Base-by-base conservation (phyloP, 2,888 invertebrate genomes). In the Nomada fucata region DNA sequence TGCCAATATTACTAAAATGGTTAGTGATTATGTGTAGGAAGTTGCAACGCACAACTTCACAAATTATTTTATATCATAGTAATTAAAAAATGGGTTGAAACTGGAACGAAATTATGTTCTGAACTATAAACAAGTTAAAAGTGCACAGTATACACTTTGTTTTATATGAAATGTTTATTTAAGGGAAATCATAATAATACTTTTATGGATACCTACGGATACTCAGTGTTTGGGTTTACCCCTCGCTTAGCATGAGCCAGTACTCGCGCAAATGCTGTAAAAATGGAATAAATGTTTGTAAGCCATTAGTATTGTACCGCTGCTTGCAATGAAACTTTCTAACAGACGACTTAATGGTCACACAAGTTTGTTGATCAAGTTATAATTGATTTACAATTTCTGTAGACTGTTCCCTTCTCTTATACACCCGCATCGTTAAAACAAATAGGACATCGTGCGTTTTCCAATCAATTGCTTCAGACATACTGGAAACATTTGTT, bases 211-310 rank as follows among this genome's bases (percentile, higher is more conserved):
- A 26, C 29, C 26, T 18, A 59, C 59, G 29, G 2, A 15, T 18
- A 7, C 2, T 4, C 29, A 7, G 10, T 60, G n/a, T 60, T 60
- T 60, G 18, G 47, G 47, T 64, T 64, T 64, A 18, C 7, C 47
- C 47, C 47, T 18, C 23, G 18, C 47, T 64, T 50, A 50, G 26
- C 47, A 5, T 2, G 26, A 18, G 47, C 47, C 20, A 50, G 15
- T 47, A 64, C 63, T 64, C 63, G 18, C 23, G 23, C 26, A 23
- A 23, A 36, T 9, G n/a, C 36, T 47, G 47, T 63, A 64, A 64
- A 64, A 64, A 15, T 23, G 23, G 63, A 64, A 64, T 26, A 64
- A 64, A 64, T 50, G 36, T 64, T 64, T 64, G 23, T 23, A 47
- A 26, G 23, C 26, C 60, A 60, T n/a, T 36, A n/a, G n/a, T 18